Evolutionary conservation across 2,797 vertebrate genomes (phyloP).

Genomic region (Malurus splendens): DNA sequence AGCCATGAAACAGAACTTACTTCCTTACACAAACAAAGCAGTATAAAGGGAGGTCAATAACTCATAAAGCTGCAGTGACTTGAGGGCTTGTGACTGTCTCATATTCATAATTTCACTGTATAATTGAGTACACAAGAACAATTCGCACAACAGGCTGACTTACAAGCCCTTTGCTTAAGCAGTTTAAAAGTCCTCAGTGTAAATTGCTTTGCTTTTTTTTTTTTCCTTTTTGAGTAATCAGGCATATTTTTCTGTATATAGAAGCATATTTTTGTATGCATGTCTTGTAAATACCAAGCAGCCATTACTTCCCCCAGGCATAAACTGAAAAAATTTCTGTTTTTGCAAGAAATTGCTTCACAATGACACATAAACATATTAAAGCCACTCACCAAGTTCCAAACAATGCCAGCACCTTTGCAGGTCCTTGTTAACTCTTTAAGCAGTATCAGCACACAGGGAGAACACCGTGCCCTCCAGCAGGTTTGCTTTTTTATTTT

Average conservation of each 20-base stretch:
- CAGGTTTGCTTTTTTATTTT: slow-evolving; percentile 77
- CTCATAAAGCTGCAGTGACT: background rate
- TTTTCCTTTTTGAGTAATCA: background rate
- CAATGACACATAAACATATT: background rate
- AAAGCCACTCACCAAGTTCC: background rate
- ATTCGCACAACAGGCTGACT: background rate
- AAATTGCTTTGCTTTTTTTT: background rate
- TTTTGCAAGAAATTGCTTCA: background rate
- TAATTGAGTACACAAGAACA: background rate
- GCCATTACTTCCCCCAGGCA: background rate
- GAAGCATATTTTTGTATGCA: background rate
- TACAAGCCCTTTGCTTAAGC: background rate
- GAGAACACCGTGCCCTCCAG: background rate
- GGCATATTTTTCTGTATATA: background rate
- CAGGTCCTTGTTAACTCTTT: background rate
- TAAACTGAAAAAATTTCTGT: background rate
- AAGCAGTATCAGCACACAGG: background rate
- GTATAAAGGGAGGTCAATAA: background rate
- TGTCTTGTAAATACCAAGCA: background rate
- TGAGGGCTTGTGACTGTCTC: background rate
- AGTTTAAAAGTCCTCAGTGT: background rate
- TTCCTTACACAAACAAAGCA: background rate
- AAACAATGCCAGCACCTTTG: background rate
- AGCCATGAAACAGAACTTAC: background rate
- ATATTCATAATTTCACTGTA: background rate